Evolutionary conservation across 2,888 invertebrate genomes (phyloP), one percentile per base, ranked within the genome.

Genomic region (Nomada goodeniana): DNA sequence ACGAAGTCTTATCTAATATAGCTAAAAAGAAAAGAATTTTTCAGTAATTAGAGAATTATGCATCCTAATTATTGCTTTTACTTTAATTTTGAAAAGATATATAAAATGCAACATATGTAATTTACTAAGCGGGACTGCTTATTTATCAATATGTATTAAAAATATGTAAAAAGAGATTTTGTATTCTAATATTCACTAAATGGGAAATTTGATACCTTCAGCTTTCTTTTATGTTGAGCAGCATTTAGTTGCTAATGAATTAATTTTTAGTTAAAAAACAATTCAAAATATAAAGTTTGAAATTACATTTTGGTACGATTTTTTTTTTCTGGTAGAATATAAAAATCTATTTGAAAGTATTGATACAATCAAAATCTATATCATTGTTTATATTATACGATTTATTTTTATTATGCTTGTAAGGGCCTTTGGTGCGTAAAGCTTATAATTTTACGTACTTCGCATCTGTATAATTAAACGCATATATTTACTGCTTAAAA

Each of bases 391-490:
- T 20, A 36, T 4, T 29, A n/a, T 3, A 67, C 18, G n/a, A 36
- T 67, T 11, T 29, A 67, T 20, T 36, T 67, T 52, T 52, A 2
- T 52, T 67, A 20, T 42, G 9, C 23, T 67, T 67, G 18, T 67
- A 36, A 67, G 53, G 18, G 20, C 59, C 47, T 44, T 59, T 59
- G 69, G n/a, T 59, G 26, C 44, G 20, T 59, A 59, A 69, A 59
- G 13, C 55, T 68, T 57, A n/a, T 42, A 36, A 44, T n/a, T 67
- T 67, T 67, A 20, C 53, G 67, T 67, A 67, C 36, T 67, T 67
- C 36, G 36, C 36, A 36, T 36, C 36, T 67, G 53, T 67, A 36
- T 67, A 67, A 67, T 69, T 59, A 59, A 44, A 59, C 47, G 29
- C 47, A 47, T 47, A 47, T 69, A 69, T 29, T 10, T 36, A 53